phyloP scores from a whole-genome alignment of 1,140 invertebrate genomes.

The Drosophila arawakana region DNA sequence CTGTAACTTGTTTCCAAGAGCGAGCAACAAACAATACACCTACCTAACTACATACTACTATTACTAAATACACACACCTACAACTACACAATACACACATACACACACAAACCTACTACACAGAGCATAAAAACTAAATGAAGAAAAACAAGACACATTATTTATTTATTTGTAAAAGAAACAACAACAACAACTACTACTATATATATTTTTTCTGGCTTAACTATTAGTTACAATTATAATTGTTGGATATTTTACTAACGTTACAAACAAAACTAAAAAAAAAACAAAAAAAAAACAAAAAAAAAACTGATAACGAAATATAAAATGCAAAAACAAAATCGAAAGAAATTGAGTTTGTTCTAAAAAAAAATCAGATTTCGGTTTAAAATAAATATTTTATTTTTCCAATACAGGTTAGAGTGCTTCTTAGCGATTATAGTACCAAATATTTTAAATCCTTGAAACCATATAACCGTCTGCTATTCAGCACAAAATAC shows the following conservation, averaged over 20 bases:
- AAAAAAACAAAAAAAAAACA: conserved; percentile 39
- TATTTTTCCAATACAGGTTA: no score
- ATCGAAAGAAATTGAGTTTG: conserved; percentile 33
- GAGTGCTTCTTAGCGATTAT: no score
- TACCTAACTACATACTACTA: conserved; percentile 40
- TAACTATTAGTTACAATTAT: conserved; percentile 80
- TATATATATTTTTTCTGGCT: conserved; percentile 75
- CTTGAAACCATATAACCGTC: no score
- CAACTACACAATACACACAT: conserved; percentile 2
- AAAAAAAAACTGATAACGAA: conserved; percentile 53
- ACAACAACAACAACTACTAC: conserved; percentile 58
- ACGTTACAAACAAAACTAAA: conserved; percentile 69
- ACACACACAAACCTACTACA: conserved; percentile 30
- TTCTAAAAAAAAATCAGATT: no score
- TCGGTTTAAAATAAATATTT: no score
- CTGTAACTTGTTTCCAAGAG: conserved; percentile 45
- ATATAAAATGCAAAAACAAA: conserved; percentile 68
- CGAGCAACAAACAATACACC: conserved; percentile 41
- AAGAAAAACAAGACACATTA: conserved; percentile 62
- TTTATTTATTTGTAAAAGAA: conserved; percentile 77
- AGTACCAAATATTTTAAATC: no score
- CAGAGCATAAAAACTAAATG: conserved; percentile 46
- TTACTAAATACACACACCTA: conserved; percentile 26
- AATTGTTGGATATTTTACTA: conserved; percentile 82
- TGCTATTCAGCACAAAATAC: no score